Conservation (phyloP, 1,140 invertebrate genomes). For the Callitettix versicolor region DNA sequence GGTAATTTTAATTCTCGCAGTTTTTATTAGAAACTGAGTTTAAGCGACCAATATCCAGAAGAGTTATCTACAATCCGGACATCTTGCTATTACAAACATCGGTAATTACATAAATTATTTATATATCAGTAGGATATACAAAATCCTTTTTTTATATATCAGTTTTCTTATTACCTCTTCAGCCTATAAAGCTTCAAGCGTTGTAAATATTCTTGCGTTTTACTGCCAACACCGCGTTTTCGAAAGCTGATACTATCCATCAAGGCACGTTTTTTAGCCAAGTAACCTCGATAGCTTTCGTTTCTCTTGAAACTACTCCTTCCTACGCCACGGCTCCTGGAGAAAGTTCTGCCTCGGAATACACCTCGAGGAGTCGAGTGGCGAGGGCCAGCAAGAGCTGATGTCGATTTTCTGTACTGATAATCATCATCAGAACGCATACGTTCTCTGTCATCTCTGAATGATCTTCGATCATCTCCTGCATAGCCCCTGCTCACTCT, state of each 20-base stretch:
- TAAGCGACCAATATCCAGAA: too few species aligned
- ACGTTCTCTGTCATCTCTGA: constrained; percentile 8
- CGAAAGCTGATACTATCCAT: neutral
- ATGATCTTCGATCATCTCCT: neutral
- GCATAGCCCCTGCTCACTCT: neutral
- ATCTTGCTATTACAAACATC: too few species aligned
- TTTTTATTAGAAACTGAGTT: too few species aligned
- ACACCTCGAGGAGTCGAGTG: constrained; percentile 4
- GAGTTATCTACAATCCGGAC: too few species aligned
- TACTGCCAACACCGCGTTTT: neutral
- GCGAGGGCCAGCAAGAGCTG: neutral
- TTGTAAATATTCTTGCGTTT: constrained; percentile 8
- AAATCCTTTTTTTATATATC: neutral
- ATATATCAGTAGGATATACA: too few species aligned
- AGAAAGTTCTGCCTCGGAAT: constrained; percentile 2
- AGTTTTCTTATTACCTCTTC: constrained; percentile 3
- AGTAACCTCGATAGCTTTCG: neutral
- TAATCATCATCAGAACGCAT: constrained; percentile 7
- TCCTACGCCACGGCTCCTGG: neutral
- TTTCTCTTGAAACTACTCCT: constrained; percentile 5
- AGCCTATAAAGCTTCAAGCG: constrained; percentile 4
- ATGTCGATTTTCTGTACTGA: constrained; percentile 1
- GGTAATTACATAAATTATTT: too few species aligned
- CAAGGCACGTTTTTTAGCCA: constrained; percentile 2
- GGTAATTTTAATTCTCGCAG: too few species aligned